Evolutionary conservation across 2,797 vertebrate genomes (phyloP).

Genomic region (Hirundo rustica): DNA sequence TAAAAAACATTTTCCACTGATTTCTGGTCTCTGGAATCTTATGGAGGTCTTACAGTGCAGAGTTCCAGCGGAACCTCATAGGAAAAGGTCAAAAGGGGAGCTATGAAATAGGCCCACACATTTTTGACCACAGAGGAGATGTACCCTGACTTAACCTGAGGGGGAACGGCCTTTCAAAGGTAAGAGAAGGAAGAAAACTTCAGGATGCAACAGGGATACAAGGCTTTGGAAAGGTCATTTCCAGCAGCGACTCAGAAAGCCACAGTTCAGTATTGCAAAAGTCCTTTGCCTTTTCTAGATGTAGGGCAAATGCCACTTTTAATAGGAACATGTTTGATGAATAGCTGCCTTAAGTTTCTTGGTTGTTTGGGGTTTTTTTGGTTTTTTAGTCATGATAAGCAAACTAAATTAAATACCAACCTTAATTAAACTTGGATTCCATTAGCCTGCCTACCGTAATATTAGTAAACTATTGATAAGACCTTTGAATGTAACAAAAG

Average conservation of each 20-base stretch:
- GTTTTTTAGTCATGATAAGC: not conserved
- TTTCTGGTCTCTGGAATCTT: not conserved
- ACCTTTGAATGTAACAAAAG: not conserved
- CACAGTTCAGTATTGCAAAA: not conserved
- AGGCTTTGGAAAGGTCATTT: constrained; percentile 36
- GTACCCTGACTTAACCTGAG: not conserved
- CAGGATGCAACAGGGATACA: not conserved
- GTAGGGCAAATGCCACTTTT: not conserved
- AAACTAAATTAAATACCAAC: not conserved
- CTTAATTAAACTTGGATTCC: constrained; percentile 10
- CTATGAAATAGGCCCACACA: not conserved
- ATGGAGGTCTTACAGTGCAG: not conserved
- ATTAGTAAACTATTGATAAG: not conserved
- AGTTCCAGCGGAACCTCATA: not conserved
- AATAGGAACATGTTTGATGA: not conserved
- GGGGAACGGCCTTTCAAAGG: not conserved
- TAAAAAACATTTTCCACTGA: not conserved
- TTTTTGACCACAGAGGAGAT: not conserved
- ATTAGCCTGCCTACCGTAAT: not conserved
- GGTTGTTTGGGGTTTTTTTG: not conserved
- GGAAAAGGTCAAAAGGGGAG: not conserved
- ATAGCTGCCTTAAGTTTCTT: not conserved
- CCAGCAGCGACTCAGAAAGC: not conserved
- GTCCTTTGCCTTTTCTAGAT: constrained; percentile 12
- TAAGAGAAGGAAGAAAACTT: not conserved